Conservation (phyloP, 2,113 vertebrate genomes). For the Excalfactoria chinensis region DNA sequence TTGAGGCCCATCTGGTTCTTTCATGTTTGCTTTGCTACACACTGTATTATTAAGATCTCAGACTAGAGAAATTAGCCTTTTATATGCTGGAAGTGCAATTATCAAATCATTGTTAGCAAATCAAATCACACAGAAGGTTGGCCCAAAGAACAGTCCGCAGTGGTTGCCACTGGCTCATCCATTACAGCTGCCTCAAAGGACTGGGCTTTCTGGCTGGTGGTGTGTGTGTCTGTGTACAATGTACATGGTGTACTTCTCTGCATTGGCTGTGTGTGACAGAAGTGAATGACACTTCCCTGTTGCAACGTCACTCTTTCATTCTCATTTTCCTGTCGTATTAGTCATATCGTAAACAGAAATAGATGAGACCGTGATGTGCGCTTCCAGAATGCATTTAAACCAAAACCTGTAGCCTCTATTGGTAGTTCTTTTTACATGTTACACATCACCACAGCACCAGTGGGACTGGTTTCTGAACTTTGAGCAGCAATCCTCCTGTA, state of each 20-base stretch:
- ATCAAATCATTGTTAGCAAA: neutral
- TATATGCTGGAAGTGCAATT: neutral
- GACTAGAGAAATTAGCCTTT: neutral
- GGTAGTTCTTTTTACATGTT: slow-evolving; percentile 7
- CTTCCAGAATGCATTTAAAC: slow-evolving; percentile 7
- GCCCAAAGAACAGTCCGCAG: neutral
- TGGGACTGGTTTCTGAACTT: neutral
- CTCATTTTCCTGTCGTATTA: neutral
- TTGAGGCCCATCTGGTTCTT: neutral
- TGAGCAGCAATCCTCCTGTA: neutral
- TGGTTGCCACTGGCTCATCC: neutral
- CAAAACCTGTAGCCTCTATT: neutral
- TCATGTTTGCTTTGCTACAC: neutral
- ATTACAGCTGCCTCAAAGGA: neutral
- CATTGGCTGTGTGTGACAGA: neutral
- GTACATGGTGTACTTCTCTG: neutral
- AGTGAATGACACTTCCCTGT: neutral
- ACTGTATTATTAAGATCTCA: neutral
- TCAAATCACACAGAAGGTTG: neutral
- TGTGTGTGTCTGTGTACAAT: neutral
- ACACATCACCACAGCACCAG: neutral
- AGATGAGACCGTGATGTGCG: neutral
- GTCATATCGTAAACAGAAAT: neutral
- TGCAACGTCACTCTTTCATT: slow-evolving; percentile 22
- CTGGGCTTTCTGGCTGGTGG: neutral